phyloP scores from a whole-genome alignment of 2,888 invertebrate genomes.

The Tortricodes alternella region DNA sequence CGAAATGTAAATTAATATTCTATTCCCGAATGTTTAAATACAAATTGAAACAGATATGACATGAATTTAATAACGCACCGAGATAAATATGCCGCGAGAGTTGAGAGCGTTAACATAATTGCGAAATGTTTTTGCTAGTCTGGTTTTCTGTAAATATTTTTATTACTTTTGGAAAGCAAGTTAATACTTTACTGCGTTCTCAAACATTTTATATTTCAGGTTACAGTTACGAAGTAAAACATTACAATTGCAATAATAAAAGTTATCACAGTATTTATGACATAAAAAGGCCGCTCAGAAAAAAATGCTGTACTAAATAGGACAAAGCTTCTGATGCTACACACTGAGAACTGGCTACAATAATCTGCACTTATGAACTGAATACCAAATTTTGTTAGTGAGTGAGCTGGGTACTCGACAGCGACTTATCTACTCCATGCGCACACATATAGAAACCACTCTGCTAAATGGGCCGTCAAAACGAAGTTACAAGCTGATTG shows the following conservation, averaged over 20 bases:
- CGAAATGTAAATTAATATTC: conserved; percentile 28
- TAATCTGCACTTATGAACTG: conserved; percentile 7
- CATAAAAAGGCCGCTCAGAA: not conserved
- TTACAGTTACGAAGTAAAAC: not conserved
- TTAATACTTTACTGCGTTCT: no score
- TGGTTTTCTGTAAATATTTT: not conserved
- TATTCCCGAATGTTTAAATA: conserved; percentile 18
- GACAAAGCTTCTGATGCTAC: not conserved
- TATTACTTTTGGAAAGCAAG: not conserved
- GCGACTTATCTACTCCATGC: conserved; percentile 11
- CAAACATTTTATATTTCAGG: no score
- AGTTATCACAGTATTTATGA: not conserved
- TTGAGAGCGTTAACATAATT: not conserved
- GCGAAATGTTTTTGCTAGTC: not conserved
- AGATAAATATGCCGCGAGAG: conserved; percentile 6
- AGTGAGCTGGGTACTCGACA: not conserved
- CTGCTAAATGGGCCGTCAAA: conserved; percentile 29
- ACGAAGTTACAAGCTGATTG: conserved; percentile 31
- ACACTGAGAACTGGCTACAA: not conserved
- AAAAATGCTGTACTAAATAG: not conserved
- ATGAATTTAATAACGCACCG: conserved; percentile 17
- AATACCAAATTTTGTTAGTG: conserved; percentile 18
- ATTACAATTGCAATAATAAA: not conserved
- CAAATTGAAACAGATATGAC: conserved; percentile 20
- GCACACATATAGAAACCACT: conserved; percentile 29